Evolutionary conservation across 2,888 invertebrate species (phyloP), one percentile per base, ranked within the genome.

Genomic region (Atrina japonica): DNA sequence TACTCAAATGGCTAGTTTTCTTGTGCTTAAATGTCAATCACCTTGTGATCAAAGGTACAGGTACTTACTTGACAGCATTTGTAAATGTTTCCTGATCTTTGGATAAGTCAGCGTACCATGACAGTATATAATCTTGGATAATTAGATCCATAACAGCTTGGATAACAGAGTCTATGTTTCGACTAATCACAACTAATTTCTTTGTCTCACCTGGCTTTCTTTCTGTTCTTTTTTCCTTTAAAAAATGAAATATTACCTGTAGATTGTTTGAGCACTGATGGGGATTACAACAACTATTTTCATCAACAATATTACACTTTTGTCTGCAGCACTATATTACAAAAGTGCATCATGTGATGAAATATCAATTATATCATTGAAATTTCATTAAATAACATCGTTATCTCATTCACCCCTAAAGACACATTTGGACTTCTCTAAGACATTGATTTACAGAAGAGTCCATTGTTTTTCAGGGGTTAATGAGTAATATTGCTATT

Each of bases 101-200:
- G 6, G 94, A 93, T n/a, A 95, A 91, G 75, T 94, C 93, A 49
- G 93, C 93, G 53, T 96, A 91, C 95, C 96, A 96, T 63, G 93
- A 92, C 29, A 94, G 92, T 72, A 97, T 93, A 91, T 95, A 96
- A 90, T 97, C 96, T 83, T 95, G 92, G 49, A 96, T 92, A 43
- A 94, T 92, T 88, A 95, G 93, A 89, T 96, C 96, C 79, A 96
- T 92, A 47, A 97, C 92, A 88, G 96, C 95, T 85, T 96, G 95
- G 29, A 97, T 90, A 77, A 96, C 94, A 83, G 94, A 94, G 87
- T 97, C 97, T 43, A 97, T 95, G 70, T 95, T 95, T 76, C 95
- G 93, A 49, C 96, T 88, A 23, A 89, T 84, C 21, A 88, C 84
- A 11, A 87, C 85, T n/a, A n/a, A n/a, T 73, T 85, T 85, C 59